Percentiles rank a stretch among this genome's conserved stretches.
Evolutionary conservation across 2,797 vertebrate genomes (phyloP).

Genomic region (Rhadinocentrus ornatus): DNA sequence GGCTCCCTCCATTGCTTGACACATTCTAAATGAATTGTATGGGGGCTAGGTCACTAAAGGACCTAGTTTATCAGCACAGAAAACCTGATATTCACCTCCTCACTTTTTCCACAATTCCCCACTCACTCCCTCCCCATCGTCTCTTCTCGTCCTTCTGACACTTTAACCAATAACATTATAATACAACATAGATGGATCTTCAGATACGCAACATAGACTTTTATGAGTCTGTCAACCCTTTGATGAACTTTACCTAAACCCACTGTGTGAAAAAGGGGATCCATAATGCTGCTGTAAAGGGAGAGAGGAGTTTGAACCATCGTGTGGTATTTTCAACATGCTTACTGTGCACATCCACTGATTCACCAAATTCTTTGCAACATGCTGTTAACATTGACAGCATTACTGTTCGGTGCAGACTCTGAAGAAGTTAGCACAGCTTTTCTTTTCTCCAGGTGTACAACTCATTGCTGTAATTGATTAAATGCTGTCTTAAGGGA

Average conservation of each 20-base stretch:
- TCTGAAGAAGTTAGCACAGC: neutral
- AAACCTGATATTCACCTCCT: constrained; percentile 38
- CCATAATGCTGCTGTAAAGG: constrained; percentile 16
- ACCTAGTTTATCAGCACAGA: constrained; percentile 37
- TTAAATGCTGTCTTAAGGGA: constrained; percentile 15
- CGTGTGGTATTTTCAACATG: constrained; percentile 15
- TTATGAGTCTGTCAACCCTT: constrained; percentile 77
- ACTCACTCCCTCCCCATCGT: neutral
- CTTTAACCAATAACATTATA: constrained; percentile 64
- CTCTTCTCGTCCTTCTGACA: constrained; percentile 33
- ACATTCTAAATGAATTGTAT: constrained; percentile 1
- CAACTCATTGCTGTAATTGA: constrained; percentile 22
- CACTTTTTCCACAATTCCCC: constrained; percentile 18
- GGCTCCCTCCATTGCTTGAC: neutral
- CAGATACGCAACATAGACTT: constrained; percentile 75
- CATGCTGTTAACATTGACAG: constrained; percentile 4
- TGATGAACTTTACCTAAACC: constrained; percentile 74
- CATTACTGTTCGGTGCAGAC: neutral
- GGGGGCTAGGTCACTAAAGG: constrained; percentile 20
- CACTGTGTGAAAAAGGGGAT: constrained; percentile 14
- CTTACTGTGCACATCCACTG: constrained; percentile 6
- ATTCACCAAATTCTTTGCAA: constrained; percentile 7
- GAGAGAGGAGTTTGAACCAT: constrained; percentile 9
- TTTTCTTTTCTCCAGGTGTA: constrained; percentile 11
- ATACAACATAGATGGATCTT: constrained; percentile 48